Percentiles rank a stretch among this genome's conserved stretches.
Conservation (phyloP, 2,797 vertebrate species). For the Hafferia zeledoni region DNA sequence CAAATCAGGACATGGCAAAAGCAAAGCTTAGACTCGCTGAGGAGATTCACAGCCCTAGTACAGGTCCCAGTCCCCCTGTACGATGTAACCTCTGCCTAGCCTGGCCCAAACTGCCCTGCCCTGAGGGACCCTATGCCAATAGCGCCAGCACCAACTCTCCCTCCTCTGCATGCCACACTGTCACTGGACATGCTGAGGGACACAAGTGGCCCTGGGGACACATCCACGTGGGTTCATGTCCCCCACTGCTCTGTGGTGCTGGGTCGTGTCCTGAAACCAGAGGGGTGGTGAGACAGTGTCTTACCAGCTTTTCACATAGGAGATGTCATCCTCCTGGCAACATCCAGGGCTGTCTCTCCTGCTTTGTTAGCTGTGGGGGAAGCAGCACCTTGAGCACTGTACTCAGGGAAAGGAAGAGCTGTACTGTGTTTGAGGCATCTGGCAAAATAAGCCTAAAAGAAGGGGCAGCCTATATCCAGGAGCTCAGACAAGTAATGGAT, state of each 20-base stretch:
- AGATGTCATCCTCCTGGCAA: conserved; percentile 78
- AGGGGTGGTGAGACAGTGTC: neutral
- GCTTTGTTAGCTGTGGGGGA: conserved; percentile 78
- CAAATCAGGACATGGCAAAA: fast-evolving
- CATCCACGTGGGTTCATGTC: fast-evolving
- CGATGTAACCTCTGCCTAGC: neutral
- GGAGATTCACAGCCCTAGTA: neutral
- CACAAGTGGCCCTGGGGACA: fast-evolving
- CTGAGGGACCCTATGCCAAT: neutral
- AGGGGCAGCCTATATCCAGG: neutral
- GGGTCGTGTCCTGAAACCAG: neutral
- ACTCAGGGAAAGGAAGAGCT: neutral
- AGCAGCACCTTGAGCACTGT: neutral
- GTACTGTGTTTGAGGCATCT: neutral
- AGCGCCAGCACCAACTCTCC: neutral
- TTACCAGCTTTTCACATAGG: conserved; percentile 86
- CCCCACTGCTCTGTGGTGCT: neutral
- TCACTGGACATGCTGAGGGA: neutral
- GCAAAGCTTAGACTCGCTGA: neutral
- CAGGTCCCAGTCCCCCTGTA: neutral
- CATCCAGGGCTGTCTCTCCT: conserved; percentile 81
- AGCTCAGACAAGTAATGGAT: neutral
- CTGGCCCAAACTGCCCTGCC: neutral
- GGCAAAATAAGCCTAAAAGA: neutral
- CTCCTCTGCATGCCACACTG: neutral